phyloP scores from a whole-genome alignment of 2,797 vertebrate genomes.

The Microtus obscurus region DNA sequence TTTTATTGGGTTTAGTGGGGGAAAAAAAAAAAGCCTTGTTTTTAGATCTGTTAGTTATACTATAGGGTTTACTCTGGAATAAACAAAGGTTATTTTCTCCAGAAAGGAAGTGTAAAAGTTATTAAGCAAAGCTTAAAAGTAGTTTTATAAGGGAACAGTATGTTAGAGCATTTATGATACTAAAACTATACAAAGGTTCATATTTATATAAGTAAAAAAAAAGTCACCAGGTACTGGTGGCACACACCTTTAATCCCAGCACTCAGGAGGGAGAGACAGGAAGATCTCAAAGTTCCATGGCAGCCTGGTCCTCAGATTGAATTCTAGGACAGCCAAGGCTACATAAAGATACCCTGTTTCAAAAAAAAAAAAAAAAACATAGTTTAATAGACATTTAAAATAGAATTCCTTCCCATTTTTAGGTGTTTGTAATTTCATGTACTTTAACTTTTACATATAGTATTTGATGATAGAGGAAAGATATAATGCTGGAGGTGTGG shows the following conservation, averaged over 20 bases:
- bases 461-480: background rate
- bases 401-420: background rate
- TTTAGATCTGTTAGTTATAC: background rate
- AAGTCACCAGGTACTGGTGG: too few relatives aligned
- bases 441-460: background rate
- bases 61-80: background rate
- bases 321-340: too few relatives aligned
- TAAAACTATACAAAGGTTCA: background rate
- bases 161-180: background rate
- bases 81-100: background rate
- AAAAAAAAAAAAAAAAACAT: too few relatives aligned
- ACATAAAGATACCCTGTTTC: too few relatives aligned
- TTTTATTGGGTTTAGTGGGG: background rate
- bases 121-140: background rate
- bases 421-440: background rate
- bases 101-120: background rate
- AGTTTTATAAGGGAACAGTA: background rate
- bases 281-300: too few relatives aligned
- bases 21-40: background rate
- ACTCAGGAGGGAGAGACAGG: too few relatives aligned
- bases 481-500: background rate
- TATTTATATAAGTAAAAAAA: background rate
- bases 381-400: background rate
- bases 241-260: too few relatives aligned
- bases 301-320: too few relatives aligned